Base-by-base conservation (phyloP, 2,888 invertebrate species). In the Drosophila subquinaria region DNA sequence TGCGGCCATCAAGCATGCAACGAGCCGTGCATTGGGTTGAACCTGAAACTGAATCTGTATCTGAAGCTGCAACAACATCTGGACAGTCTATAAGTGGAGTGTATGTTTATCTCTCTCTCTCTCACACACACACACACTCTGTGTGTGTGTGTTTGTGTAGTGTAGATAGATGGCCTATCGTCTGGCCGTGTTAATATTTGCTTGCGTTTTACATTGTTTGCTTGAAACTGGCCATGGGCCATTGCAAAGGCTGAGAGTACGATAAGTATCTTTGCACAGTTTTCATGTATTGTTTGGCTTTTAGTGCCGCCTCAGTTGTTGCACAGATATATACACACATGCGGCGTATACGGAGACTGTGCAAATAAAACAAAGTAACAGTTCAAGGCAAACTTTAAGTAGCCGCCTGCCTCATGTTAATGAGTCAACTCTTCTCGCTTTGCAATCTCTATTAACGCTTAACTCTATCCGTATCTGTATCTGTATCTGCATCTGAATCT, bases 131-230 rank as follows among this genome's bases (percentile, higher is more conserved):
- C 23, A 23, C 23, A 23, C 4, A 4, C 23, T 4, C 1, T 50
- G 10, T 43, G 20, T 20, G 45, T 42, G 53, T 50, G 42, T 50
- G 23, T 15, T 53, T 56, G 55, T 23, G 45, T 30, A 38, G 64
- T 51, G 53, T 33, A 73, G 71, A 75, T 79, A 60, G 71, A 80
- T 78, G 72, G 80, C 80, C 80, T 78, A 76, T 78, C 72, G 76
- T 56, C 69, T 80, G 68, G 61, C 67, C 76, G 82, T 83, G 88
- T 83, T 83, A 88, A 88, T 83, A 88, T 88, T 83, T 88, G 86
- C 82, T 75, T 80, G 88, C 85, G 88, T 83, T 88, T 84, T 88
- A 88, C 88, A 84, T 82, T 83, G 82, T 83, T 82, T 83, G 81
- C 69, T 50, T 67, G 62, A 30, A 42, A 36, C 75, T 84, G 88